Evolutionary conservation across 2,888 invertebrate genomes (phyloP), one percentile per base, ranked within the genome.

Genomic region (Gymnosoma rotundatum): DNA sequence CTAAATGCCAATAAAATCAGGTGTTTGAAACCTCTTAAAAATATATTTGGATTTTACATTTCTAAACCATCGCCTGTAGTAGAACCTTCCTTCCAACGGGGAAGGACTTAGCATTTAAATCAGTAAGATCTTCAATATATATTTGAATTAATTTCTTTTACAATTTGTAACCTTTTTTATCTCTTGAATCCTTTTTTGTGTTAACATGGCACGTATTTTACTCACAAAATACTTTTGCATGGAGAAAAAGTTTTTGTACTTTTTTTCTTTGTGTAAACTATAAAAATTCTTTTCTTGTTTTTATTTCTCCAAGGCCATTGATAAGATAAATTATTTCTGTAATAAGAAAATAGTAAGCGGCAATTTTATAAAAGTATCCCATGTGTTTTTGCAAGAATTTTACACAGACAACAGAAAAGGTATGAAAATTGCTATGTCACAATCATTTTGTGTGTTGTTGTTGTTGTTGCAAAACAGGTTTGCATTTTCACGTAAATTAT

Each of bases 371-470:
- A 20, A 52, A 21, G 12, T 56, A n/a, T n/a, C 16, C 12, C 10
- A 42, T 64, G 66, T 56, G 18, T 54, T 21, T 16, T 70, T n/a
- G 18, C 21, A 76, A 61, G 1, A 6, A n/a, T 21, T 16, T 54
- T 56, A 7, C 32, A 81, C 58, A 9, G 32, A 32, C 12, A 67
- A 52, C 69, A 69, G 63, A 61, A 78, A 69, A 79, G 74, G 75
- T 83, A 83, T 75, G 52, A 64, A 69, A 75, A 83, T 74, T 66
- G 61, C 36, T 73, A 21, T 74, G 83, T 78, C 78, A 64, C 67
- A 70, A 32, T 42, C 25, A 67, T 58, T 63, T 56, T 63, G 48
- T 16, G n/a, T n/a, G n/a, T n/a, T n/a, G n/a, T 25, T 52, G 64
- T 64, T 70, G 64, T 48, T 78, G 21, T 21, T 18, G 60, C 67